Evolutionary conservation across 2,888 invertebrate species (phyloP).

Genomic region (Limnephilus marmoratus): DNA sequence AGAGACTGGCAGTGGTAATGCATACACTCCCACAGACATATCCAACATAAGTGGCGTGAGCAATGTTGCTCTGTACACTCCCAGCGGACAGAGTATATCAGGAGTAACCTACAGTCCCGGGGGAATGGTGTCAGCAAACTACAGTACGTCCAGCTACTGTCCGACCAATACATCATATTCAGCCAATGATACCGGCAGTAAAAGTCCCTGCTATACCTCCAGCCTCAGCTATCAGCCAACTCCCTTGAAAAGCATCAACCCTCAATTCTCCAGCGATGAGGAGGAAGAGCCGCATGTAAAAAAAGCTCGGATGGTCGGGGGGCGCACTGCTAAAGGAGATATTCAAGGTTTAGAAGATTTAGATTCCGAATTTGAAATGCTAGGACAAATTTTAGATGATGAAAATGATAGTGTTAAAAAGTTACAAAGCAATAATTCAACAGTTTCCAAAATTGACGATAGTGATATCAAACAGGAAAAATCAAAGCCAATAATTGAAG

Average conservation of each 20-base stretch:
- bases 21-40: constrained; percentile 56
- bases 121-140: constrained; percentile 39
- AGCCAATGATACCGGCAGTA: constrained; percentile 10
- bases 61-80: constrained; percentile 51
- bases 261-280: constrained; percentile 77
- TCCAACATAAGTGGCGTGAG: constrained; percentile 23
- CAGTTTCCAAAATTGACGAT: constrained; percentile 67
- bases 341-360: constrained; percentile 75
- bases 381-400: constrained; percentile 76
- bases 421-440: constrained; percentile 39
- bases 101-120: constrained; percentile 63
- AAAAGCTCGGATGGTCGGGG: constrained; percentile 69
- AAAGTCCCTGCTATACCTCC: constrained; percentile 51
- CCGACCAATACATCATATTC: constrained; percentile 51
- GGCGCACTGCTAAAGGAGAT: constrained; percentile 64
- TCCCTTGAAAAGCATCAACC: constrained; percentile 72
- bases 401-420: constrained; percentile 69
- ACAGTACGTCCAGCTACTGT: constrained; percentile 54
- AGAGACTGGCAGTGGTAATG: background rate
- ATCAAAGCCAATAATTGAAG: constrained; percentile 65
- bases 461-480: constrained; percentile 67
- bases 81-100: constrained; percentile 43
- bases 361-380: constrained; percentile 76
- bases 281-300: constrained; percentile 74
- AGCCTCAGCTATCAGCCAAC: constrained; percentile 73